Conservation (phyloP, 2,797 vertebrate genomes). For the Cyprinodon diabolis region DNA sequence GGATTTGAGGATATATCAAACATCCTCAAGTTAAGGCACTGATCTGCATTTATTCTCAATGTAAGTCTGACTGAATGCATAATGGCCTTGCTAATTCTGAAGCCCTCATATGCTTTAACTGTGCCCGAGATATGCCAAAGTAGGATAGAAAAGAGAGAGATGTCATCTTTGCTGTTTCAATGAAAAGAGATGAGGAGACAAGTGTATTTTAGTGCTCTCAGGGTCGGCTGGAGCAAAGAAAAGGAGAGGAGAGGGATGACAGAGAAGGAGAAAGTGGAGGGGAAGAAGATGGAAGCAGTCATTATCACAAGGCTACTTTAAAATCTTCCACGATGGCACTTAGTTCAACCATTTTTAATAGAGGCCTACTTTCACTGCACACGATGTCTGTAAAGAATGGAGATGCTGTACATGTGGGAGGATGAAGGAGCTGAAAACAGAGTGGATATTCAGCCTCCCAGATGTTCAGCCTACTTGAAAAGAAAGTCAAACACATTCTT, state of each 20-base stretch:
- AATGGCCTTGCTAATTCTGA: conserved; percentile 66
- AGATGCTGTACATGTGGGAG: conserved; percentile 59
- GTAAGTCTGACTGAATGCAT: conserved; percentile 74
- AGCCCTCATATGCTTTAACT: conserved; percentile 51
- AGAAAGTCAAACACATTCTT: conserved; percentile 42
- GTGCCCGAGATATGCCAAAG: conserved; percentile 59
- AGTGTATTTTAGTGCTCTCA: conserved; percentile 74
- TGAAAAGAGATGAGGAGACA: conserved; percentile 73
- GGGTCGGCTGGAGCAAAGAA: conserved; percentile 48
- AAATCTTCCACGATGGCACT: conserved; percentile 74
- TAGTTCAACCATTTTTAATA: conserved; percentile 79
- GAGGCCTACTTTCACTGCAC: conserved; percentile 67
- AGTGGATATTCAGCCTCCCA: conserved; percentile 56
- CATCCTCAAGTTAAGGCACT: conserved; percentile 70
- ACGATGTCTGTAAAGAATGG: conserved; percentile 52
- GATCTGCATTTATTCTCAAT: conserved; percentile 77
- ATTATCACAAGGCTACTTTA: conserved; percentile 77
- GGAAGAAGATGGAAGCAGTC: conserved; percentile 66
- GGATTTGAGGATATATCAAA: conserved; percentile 74
- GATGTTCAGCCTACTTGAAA: conserved; percentile 52
- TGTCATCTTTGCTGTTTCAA: conserved; percentile 57
- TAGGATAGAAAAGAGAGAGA: conserved; percentile 53
- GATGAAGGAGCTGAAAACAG: conserved; percentile 46
- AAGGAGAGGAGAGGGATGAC: conserved; percentile 31
- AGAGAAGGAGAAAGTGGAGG: conserved; percentile 39